Base-by-base conservation (phyloP, 2,113 vertebrate genomes). In the Alethe castanea region DNA sequence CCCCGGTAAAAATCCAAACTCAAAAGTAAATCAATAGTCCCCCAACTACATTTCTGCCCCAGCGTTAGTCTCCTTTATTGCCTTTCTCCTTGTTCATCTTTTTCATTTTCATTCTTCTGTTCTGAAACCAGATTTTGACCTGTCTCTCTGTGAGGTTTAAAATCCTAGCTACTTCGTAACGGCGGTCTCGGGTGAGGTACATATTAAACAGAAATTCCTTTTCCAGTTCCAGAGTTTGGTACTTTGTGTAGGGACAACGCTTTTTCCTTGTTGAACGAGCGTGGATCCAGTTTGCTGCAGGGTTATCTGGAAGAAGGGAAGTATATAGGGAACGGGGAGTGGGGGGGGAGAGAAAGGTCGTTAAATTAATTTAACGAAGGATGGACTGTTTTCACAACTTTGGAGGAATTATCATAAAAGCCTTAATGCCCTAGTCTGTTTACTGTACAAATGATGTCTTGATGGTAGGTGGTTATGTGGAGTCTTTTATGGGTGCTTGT, bases 21-120 rank as follows among this genome's bases (percentile, higher is more conserved):
- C 36, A 57, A 70, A 91, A 47, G 47, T 81, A 92, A 90, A 94
- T 26, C 67, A 61, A 60, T 78, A 86, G 71, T 84, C 40, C 73
- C 50, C 84, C 73, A 86, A 22, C 54, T 70, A 35, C 35, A 2
- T 78, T 74, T 45, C 45, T 35, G 80, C 72, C 47, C 87, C 67
- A 59, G 95, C 90, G 95, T 96, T 98, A 98, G 88, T 98, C 98
- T 67, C 99, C 99, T 97, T 99, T 99, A 88, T 97, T 98, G 92
- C 98, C 98, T 92, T 98, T 98, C 96, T 99, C 99, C 96, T 99
- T 98, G 98, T 99, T 99, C 98, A 99, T 98, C 98, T 99, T 99
- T 98, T 99, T 99, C 99, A 99, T 99, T 98, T 99, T 99, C 99
- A 99, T 99, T 97, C 99, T 99, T 94, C 99, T 98, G 98, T 99